phyloP scores from a whole-genome alignment of 2,797 vertebrate species.

The Lagorchestes hirsutus region DNA sequence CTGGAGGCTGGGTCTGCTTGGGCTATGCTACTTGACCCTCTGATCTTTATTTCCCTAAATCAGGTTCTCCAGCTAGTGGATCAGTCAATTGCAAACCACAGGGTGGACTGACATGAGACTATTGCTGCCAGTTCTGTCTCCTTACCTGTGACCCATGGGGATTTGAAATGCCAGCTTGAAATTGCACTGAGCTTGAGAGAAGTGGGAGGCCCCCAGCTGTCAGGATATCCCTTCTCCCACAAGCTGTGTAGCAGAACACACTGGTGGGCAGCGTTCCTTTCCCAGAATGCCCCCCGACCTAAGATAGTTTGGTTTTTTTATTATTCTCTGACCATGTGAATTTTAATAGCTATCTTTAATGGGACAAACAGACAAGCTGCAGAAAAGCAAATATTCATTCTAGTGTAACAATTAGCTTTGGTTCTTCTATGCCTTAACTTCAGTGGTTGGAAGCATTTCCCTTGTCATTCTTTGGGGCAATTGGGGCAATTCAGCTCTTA shows the following conservation, averaged over 20 bases:
- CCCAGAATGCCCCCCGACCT: not conserved
- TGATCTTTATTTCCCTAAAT: constrained; percentile 9
- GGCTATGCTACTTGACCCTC: not conserved
- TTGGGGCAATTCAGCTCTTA: constrained; percentile 90
- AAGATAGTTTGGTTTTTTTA: not conserved
- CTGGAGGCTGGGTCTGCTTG: not conserved
- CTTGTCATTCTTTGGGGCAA: constrained; percentile 89
- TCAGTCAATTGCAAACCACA: not conserved
- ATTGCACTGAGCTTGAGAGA: not conserved
- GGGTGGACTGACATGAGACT: not conserved
- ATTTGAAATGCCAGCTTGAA: not conserved
- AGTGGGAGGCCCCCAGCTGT: not conserved
- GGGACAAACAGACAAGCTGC: constrained; percentile 65
- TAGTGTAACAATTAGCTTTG: constrained; percentile 16
- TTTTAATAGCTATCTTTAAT: constrained; percentile 74
- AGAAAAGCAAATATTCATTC: constrained; percentile 45
- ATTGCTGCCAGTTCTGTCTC: not conserved
- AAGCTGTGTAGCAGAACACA: not conserved
- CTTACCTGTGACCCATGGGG: not conserved
- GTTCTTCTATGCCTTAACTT: constrained; percentile 65
- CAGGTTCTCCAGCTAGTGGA: not conserved
- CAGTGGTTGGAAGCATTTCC: constrained; percentile 84
- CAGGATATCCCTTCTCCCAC: not conserved
- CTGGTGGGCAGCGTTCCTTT: not conserved
- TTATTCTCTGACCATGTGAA: constrained; percentile 59